Percentiles rank a stretch among this genome's conserved stretches.
phyloP scores from a whole-genome alignment of 37 sponge, comb jelly and placozoan genomes.

The Haliclona indistincta region DNA sequence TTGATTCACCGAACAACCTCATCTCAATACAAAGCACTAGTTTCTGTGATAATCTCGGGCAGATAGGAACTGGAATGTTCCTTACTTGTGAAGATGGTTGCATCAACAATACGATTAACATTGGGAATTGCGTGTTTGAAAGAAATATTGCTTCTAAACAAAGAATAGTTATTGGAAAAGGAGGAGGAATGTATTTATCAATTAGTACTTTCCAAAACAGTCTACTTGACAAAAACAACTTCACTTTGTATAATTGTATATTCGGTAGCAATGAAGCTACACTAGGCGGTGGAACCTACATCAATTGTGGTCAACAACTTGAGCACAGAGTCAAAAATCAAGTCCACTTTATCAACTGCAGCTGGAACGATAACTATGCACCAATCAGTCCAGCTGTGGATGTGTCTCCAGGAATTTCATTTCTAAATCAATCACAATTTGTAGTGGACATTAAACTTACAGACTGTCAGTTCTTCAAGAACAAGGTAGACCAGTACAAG shows the following conservation, averaged over 20 bases:
- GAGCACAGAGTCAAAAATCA: background rate
- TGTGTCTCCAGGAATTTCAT: background rate
- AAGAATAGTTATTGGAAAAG: too few relatives aligned
- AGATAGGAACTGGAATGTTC: too few relatives aligned
- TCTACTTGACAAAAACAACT: too few relatives aligned
- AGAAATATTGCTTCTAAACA: too few relatives aligned
- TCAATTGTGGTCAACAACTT: background rate
- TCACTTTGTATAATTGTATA: background rate
- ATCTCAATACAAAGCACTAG: too few relatives aligned
- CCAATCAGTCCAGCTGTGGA: constrained; percentile 6
- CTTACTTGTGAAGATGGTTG: too few relatives aligned
- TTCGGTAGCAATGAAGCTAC: background rate
- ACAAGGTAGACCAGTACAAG: background rate
- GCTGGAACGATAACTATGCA: constrained; percentile 2
- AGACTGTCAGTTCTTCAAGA: background rate
- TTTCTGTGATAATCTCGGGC: too few relatives aligned
- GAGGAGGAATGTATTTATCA: too few relatives aligned
- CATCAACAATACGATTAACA: too few relatives aligned
- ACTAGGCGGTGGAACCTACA: background rate
- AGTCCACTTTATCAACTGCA: background rate
- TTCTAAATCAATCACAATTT: background rate
- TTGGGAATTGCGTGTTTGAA: too few relatives aligned
- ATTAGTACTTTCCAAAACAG: too few relatives aligned
- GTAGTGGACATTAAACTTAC: background rate
- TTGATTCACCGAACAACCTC: too few relatives aligned